A percentile compares a stretch with the other conserved stretches of the same genome.
These are phyloP conservation scores for Clupea harengus DNA, from an alignment of 2,113 vertebrate species.

Conservation along the genomic window DNA sequence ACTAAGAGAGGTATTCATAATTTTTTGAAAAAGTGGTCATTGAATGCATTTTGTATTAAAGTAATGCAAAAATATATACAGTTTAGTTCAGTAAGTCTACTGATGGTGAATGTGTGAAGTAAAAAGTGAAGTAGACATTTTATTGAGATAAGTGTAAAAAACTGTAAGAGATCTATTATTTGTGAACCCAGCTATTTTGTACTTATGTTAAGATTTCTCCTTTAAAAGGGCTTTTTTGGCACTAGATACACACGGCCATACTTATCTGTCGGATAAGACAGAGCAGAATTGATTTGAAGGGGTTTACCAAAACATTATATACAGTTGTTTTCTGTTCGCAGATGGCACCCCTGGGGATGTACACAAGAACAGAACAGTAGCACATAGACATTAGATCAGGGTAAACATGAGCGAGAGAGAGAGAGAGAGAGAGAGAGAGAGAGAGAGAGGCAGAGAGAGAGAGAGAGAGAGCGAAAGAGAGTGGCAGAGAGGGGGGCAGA, in stretches of 20 bases:
- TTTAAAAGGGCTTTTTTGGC: not conserved
- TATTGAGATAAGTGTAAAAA: no score
- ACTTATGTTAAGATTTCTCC: not conserved
- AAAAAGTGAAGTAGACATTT: no score
- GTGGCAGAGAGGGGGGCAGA: slow-evolving; percentile 26
- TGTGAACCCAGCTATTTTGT: not conserved
- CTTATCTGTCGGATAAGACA: slow-evolving; percentile 41
- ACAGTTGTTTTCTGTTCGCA: not conserved
- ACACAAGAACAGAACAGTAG: not conserved
- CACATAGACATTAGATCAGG: not conserved
- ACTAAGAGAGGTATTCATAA: no score
- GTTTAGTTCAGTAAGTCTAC: no score
- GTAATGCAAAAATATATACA: no score
- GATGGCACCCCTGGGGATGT: not conserved
- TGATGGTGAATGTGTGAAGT: no score
- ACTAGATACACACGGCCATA: slow-evolving; percentile 6
- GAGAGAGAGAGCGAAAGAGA: not conserved
- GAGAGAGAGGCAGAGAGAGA: not conserved
- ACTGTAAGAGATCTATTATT: not conserved
- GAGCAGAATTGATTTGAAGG: slow-evolving; percentile 34
- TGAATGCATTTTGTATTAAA: no score
- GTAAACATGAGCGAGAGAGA: not conserved
- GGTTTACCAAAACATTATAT: not conserved
- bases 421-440: not conserved
- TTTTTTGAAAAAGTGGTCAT: no score